Evolutionary conservation across 2,888 invertebrate genomes (phyloP), one percentile per base, ranked within the genome.

Genomic region (Lasioglossum pauxillum): DNA sequence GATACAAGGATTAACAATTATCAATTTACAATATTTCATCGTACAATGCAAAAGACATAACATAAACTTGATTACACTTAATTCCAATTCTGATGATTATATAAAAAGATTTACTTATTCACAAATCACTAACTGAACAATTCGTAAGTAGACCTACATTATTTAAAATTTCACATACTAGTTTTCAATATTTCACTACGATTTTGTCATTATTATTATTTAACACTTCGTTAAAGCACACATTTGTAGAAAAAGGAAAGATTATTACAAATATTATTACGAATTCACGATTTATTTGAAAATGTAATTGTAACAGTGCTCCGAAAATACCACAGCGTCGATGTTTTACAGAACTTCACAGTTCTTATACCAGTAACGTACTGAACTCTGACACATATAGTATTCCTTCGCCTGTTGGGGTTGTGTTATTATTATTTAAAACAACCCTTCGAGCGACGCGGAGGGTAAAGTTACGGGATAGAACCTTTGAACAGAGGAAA

Each of bases 401-500:
- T 75, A 78, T 80, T 86, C 82, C 76, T 80, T 53, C 67, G 84
- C 71, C 85, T 77, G 91, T 90, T 89, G 88, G 86, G 85, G 86
- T 88, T 88, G 84, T 85, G 87, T 90, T 92, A 94, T 93, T 94
- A 94, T 94, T 94, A 94, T 94, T 94, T 94, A 94, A 95, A 94
- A 94, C 94, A 94, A 95, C 94, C 94, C 94, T 95, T 94, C 93
- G 92, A 93, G 90, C 90, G 81, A 92, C 93, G 92, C 92, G 91
- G 90, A 89, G 89, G 89, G 88, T 89, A 89, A 89, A 89, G 81
- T 83, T 79, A 87, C 78, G 88, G 82, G 88, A 82, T 83, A 80
- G 86, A 89, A 79, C 75, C 74, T 89, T 77, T 71, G 74, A 78
- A 75, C 27, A 75, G 78, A 60, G 73, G 80, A 87, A 88, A 84